A percentile compares a stretch with the other conserved stretches of the same genome.
Evolutionary conservation across 1,140 invertebrate genomes (phyloP).

Genomic region (Pseudachorutes palmiensis): DNA sequence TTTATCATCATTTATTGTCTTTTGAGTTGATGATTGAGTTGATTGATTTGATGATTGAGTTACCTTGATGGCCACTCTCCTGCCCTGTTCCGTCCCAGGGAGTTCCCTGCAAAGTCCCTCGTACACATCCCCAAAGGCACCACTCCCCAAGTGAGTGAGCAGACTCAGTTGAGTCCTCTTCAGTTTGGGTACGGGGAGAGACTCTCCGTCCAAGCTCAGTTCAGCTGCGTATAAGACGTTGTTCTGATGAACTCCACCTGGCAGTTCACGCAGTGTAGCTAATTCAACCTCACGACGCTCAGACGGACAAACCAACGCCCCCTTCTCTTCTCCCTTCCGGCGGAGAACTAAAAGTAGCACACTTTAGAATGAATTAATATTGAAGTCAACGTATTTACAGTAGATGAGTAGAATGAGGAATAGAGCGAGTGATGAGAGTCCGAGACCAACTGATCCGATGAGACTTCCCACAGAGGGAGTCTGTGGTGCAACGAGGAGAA

Average conservation of each 20-base stretch:
- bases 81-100: constrained; percentile 51
- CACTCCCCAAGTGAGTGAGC: constrained; percentile 82
- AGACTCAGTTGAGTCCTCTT: constrained; percentile 68
- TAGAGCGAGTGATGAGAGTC: too few species aligned
- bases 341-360: constrained; percentile 30
- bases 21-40: neutral
- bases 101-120: constrained; percentile 56
- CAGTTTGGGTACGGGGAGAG: constrained; percentile 75
- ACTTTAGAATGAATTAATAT: too few species aligned
- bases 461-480: too few species aligned
- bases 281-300: constrained; percentile 66
- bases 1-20: neutral
- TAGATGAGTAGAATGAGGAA: too few species aligned
- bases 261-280: constrained; percentile 76
- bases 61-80: constrained; percentile 78
- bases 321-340: constrained; percentile 51
- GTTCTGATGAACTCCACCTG: constrained; percentile 65
- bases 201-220: constrained; percentile 56
- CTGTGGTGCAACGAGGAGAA: too few species aligned
- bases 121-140: constrained; percentile 95
- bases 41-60: too few species aligned
- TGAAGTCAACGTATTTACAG: too few species aligned
- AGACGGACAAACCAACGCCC: constrained; percentile 43
- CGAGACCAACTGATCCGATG: too few species aligned
- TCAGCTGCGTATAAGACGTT: constrained; percentile 61